Evolutionary conservation across 2,888 invertebrate genomes (phyloP).

Genomic region (Chesias legatella): DNA sequence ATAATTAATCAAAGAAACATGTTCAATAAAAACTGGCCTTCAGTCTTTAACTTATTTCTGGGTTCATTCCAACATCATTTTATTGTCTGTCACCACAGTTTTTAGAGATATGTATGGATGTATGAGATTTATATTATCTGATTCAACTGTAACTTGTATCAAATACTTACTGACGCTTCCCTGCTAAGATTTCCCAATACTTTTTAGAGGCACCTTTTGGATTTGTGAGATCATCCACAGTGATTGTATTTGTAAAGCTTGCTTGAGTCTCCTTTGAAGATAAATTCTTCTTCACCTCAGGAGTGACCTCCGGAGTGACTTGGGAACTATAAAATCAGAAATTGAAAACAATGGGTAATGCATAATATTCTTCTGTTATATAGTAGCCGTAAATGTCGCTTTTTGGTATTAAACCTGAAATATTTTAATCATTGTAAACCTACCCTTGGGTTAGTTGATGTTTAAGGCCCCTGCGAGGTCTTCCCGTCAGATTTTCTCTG

Average conservation of each 20-base stretch:
- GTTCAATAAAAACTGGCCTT: no score
- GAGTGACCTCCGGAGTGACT: slow-evolving; percentile 48
- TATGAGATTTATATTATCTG: no score
- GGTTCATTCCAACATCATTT: no score
- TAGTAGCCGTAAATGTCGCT: no score
- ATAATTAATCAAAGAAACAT: no score
- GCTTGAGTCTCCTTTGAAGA: slow-evolving; percentile 83
- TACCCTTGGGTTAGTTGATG: slow-evolving; percentile 76
- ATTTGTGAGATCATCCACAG: slow-evolving; percentile 85
- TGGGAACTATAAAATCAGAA: slow-evolving; percentile 38
- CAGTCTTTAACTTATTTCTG: no score
- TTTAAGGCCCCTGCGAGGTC: slow-evolving; percentile 75
- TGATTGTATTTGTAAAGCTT: slow-evolving; percentile 76
- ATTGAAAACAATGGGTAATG: background rate
- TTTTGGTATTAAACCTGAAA: no score
- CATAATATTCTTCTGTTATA: no score
- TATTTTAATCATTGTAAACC: slow-evolving; percentile 38
- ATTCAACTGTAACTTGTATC: background rate
- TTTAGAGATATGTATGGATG: no score
- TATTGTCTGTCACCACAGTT: no score
- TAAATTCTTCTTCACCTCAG: slow-evolving; percentile 71
- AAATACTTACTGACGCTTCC: slow-evolving; percentile 81
- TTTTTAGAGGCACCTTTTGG: slow-evolving; percentile 84
- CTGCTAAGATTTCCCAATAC: slow-evolving; percentile 89
- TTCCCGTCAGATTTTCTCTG: slow-evolving; percentile 88